Evolutionary conservation across 2,888 invertebrate species (phyloP).

Genomic region (Sericinus montela): DNA sequence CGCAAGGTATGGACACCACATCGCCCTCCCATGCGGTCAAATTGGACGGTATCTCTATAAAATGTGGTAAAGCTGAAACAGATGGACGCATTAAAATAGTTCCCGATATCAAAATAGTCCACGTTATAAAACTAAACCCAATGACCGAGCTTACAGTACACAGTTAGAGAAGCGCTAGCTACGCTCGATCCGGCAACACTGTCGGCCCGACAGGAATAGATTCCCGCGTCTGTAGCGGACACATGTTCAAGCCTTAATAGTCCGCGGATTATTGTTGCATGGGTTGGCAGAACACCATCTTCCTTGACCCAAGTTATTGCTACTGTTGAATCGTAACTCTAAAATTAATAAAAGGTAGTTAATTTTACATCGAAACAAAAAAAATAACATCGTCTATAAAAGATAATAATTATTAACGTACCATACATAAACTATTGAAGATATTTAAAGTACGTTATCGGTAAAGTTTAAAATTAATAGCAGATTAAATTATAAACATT

Average conservation of each 20-base stretch:
- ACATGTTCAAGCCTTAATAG: slow-evolving; percentile 88
- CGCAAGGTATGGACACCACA: slow-evolving; percentile 94
- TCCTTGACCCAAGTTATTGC: slow-evolving; percentile 75
- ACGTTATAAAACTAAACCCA: slow-evolving; percentile 60
- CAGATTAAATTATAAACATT: no score
- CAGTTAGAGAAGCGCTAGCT: slow-evolving; percentile 92
- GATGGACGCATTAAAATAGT: slow-evolving; percentile 70
- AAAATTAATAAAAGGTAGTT: slow-evolving; percentile 26
- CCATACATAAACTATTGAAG: background rate
- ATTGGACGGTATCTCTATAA: slow-evolving; percentile 91
- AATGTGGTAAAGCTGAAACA: slow-evolving; percentile 91
- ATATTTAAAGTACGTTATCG: background rate
- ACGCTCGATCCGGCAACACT: slow-evolving; percentile 93
- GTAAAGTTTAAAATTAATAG: no score
- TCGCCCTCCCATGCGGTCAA: slow-evolving; percentile 92
- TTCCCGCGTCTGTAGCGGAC: slow-evolving; percentile 90
- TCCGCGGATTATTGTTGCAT: slow-evolving; percentile 64
- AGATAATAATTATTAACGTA: background rate
- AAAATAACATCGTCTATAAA: background rate
- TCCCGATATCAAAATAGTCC: slow-evolving; percentile 54
- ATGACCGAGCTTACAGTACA: slow-evolving; percentile 89
- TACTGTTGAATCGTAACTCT: slow-evolving; percentile 69
- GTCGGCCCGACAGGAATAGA: slow-evolving; percentile 94
- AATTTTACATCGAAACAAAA: no score
- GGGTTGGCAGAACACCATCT: slow-evolving; percentile 61